Base-by-base conservation (phyloP, 53 echinoderm and acorn worm species). In the Antedon mediterranea region DNA sequence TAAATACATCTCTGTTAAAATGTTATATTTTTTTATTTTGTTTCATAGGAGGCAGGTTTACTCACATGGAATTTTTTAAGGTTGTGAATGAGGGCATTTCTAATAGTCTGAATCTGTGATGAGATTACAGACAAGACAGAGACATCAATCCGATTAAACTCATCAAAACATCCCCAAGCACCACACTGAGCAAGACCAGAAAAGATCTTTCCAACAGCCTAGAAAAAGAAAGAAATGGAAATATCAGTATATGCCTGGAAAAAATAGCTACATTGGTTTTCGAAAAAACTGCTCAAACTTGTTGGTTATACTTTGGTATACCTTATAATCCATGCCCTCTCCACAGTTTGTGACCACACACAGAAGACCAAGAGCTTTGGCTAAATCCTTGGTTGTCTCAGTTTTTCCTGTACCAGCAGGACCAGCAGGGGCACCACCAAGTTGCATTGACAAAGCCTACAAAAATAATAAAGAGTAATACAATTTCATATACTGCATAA, bases 331-430 rank as follows among this genome's bases (percentile, higher is more conserved):
- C 98, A 97, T 97, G 83, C 92, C 92, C 80, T 97, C 92, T 31
- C 98, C 98, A 88, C 98, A 97, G 85, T 97, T 97, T 28, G 98
- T 97, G 71, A 97, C 92, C 26, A 97, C 98, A 86, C 98, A 97
- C 4, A 97, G 90, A 20, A 97, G 79, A 28, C 97, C 98, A n/a
- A 97, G 82, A 18, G 92, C 98, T 82, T 97, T 92, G 81, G 90
- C 88, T 71, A 97, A 77, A 83, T 92, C 98, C 79, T 92, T 97
- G 78, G 98, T 97, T 28, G 98, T 90, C 74, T 97, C 98, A 9
- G 98, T 97, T 81, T 97, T 97, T 73, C 98, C 98, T 3, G 98
- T 97, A 76, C 98, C 98, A 0, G 98, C 98, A 29, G 98, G 98
- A 3, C 98, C 98, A 26, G 98, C 98, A 27, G 98, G 98, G 4